Conservation (phyloP, 2,888 invertebrate genomes). For the Sylvicola fuscatus region DNA sequence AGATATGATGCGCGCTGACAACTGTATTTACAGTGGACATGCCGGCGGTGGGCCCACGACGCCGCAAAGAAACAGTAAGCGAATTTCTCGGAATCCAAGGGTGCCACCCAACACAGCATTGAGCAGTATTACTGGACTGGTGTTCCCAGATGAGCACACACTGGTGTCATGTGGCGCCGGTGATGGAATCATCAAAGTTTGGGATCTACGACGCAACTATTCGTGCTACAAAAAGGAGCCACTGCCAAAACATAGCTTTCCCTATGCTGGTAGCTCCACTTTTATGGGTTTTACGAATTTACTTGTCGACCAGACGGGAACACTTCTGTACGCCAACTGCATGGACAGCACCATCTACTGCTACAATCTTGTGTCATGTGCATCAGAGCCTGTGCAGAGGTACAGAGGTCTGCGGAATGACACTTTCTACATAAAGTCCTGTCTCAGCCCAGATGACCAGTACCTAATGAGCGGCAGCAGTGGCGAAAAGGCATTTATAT, state of each 20-base stretch:
- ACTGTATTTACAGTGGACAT: constrained; percentile 35
- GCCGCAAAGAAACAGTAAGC: constrained; percentile 17
- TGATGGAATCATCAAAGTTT: constrained; percentile 68
- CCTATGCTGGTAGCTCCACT: constrained; percentile 50
- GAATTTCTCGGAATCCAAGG: constrained; percentile 14
- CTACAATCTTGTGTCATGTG: constrained; percentile 54
- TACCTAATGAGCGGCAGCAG: constrained; percentile 80
- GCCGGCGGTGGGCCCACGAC: constrained; percentile 23
- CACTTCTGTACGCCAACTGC: constrained; percentile 64
- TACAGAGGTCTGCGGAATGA: constrained; percentile 56
- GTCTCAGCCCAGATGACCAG: constrained; percentile 56
- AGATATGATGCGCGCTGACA: constrained; percentile 40
- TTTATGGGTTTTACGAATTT: constrained; percentile 58
- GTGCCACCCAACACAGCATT: constrained; percentile 30
- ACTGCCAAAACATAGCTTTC: constrained; percentile 45
- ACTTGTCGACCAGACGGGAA: constrained; percentile 43
- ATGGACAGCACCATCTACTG: constrained; percentile 73
- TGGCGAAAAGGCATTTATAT: constrained; percentile 69
- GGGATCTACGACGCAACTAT: constrained; percentile 75
- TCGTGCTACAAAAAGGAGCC: constrained; percentile 44
- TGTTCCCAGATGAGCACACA: constrained; percentile 57
- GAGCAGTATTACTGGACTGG: constrained; percentile 62
- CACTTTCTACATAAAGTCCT: constrained; percentile 69
- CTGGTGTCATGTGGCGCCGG: constrained; percentile 72
- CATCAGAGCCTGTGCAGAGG: constrained; percentile 37